Evolutionary conservation across 2,113 vertebrate species (phyloP).

Genomic region (Murina feae): DNA sequence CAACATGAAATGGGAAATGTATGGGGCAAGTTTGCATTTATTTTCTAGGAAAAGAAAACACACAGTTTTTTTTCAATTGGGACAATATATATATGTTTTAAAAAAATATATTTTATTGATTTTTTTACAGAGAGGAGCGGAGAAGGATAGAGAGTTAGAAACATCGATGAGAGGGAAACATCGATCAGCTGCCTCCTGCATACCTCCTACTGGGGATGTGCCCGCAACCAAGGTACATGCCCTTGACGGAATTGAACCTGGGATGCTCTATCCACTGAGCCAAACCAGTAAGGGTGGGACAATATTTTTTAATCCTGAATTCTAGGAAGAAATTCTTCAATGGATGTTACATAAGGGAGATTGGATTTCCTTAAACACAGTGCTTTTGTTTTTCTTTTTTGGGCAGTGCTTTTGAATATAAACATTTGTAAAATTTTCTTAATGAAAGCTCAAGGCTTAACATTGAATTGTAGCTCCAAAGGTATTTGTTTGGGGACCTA

Average conservation of each 20-base stretch:
- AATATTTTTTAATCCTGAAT: not conserved
- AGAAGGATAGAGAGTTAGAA: too few relatives aligned
- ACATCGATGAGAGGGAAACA: too few relatives aligned
- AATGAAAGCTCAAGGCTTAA: not conserved
- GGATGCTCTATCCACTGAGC: too few relatives aligned
- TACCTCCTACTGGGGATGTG: too few relatives aligned
- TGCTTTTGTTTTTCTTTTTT: not conserved
- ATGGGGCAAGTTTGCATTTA: not conserved
- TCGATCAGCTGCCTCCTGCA: too few relatives aligned
- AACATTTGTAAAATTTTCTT: not conserved
- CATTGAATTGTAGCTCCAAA: not conserved
- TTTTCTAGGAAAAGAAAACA: not conserved
- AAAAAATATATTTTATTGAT: too few relatives aligned
- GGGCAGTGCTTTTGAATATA: not conserved
- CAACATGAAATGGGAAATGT: not conserved
- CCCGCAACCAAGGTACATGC: too few relatives aligned
- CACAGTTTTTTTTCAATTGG: not conserved
- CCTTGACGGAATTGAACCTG: too few relatives aligned
- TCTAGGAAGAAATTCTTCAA: not conserved
- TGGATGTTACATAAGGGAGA: not conserved
- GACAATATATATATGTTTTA: too few relatives aligned
- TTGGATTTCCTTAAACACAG: not conserved
- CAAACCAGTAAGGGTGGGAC: too few relatives aligned
- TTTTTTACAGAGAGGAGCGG: too few relatives aligned
- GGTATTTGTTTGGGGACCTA: not conserved